Percentiles rank a stretch among this genome's conserved stretches.
Conservation (phyloP, 2,797 vertebrate species). For the Macropus fuliginosus region DNA sequence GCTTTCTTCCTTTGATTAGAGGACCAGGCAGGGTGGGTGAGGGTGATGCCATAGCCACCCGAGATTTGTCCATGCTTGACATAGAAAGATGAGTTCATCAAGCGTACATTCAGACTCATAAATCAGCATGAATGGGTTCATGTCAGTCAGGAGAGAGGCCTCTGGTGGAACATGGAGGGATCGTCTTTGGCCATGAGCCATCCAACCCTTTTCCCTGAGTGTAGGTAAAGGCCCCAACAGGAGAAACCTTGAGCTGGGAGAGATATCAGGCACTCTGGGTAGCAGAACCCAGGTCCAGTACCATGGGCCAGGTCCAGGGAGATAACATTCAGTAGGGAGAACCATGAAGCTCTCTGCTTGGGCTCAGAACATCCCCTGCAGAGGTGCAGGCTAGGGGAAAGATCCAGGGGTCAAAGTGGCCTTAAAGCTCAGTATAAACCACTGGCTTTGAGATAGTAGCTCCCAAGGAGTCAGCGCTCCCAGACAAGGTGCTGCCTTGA, state of each 20-base stretch:
- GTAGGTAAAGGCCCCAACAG: not conserved
- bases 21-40: too few species aligned
- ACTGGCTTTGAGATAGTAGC: not conserved
- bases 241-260: not conserved
- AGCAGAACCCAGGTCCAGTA: not conserved
- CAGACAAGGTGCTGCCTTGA: not conserved
- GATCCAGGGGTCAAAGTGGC: not conserved
- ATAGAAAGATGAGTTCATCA: not conserved
- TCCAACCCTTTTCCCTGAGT: not conserved
- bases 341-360: not conserved
- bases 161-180: not conserved
- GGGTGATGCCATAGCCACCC: not conserved
- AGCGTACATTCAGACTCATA: not conserved
- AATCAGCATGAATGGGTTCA: not conserved
- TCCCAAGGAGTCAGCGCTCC: not conserved
- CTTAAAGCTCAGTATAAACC: not conserved
- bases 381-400: too few species aligned
- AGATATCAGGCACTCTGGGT: not conserved
- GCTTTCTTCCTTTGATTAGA: not conserved
- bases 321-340: not conserved
- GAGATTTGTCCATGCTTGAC: not conserved
- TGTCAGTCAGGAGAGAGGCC: not conserved
- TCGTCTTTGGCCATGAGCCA: not conserved
- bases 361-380: not conserved
- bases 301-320: not conserved